Evolutionary conservation across 2,797 vertebrate genomes (phyloP), one percentile per base, ranked within the genome.

Genomic region (Ctenopoma multispine): DNA sequence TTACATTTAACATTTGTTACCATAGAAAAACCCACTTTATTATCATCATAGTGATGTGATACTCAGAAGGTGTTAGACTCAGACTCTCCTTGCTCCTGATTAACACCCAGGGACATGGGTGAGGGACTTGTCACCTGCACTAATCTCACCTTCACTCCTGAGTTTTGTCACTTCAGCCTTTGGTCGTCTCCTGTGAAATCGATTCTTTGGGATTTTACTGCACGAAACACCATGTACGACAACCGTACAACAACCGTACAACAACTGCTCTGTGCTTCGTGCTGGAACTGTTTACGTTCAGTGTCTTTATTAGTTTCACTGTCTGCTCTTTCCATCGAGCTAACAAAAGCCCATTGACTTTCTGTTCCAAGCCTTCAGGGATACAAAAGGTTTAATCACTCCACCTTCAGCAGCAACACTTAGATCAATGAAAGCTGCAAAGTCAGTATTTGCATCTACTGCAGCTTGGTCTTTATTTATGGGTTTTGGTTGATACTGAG

Each of bases 341-440:
- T 7, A 38, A 72, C 71, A 75, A 72, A 73, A 46, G 68, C 40
- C 55, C 71, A 78, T 63, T 69, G 80, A 64, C 64, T 84, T 81
- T 72, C 72, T 81, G 72, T 72, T 78, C 55, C 21, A 8, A 40
- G 49, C 10, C 57, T 53, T 69, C 50, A 47, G 58, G 49, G 59
- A 34, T 5, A 41, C 58, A 36, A 31, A 23, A 49, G 29, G 27
- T 44, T 61, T 61, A 66, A 51, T 67, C 53, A 61, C 34, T 34
- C 2, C 15, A 53, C 24, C 63, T 70, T 44, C 56, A 24, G 41
- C 12, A 15, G 61, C 64, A 20, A 44, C 53, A 31, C 47, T 57
- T 23, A 3, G 11, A 64, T 48, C 53, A 23, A 15, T n/a, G 12
- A 18, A 43, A 69, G 31, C 31, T 34, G 31, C 31, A 34, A 34